Evolutionary conservation across 2,797 vertebrate genomes (phyloP).

Genomic region (Acrossocheilus wenchowensis): DNA sequence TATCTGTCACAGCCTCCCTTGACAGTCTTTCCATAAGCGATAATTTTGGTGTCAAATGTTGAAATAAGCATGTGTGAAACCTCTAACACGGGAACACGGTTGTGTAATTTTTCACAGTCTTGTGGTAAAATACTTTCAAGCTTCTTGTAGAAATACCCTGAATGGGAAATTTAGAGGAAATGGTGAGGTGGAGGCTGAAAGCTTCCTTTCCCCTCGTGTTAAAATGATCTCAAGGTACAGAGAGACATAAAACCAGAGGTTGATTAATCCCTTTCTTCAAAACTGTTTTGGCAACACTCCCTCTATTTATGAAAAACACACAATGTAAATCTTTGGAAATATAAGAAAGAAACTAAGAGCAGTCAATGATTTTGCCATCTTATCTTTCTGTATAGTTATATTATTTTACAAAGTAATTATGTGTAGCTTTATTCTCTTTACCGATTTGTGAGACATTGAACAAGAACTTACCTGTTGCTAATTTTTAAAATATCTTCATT

Average conservation of each 20-base stretch:
- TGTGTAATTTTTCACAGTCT: background rate
- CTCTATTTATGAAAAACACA: background rate
- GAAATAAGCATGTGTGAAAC: background rate
- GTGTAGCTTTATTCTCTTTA: background rate
- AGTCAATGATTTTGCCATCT: background rate
- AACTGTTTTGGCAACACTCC: background rate
- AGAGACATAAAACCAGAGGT: background rate
- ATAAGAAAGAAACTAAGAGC: background rate
- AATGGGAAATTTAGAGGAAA: slow-evolving; percentile 21
- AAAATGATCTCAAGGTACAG: background rate
- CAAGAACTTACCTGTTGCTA: background rate
- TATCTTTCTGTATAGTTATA: background rate
- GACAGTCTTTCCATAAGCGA: background rate
- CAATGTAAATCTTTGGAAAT: background rate
- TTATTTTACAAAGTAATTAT: background rate
- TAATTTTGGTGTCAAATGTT: background rate
- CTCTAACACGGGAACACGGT: background rate
- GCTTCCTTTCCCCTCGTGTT: background rate
- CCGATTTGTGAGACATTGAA: background rate
- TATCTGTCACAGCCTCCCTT: background rate
- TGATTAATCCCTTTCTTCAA: background rate
- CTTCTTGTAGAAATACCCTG: slow-evolving; percentile 14
- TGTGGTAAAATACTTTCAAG: slow-evolving; percentile 30
- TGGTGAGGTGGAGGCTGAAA: background rate
- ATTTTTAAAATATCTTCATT: background rate